Evolutionary conservation across 2,797 vertebrate genomes (phyloP), one percentile per base, ranked within the genome.

Genomic region (Peromyscus aztecus): DNA sequence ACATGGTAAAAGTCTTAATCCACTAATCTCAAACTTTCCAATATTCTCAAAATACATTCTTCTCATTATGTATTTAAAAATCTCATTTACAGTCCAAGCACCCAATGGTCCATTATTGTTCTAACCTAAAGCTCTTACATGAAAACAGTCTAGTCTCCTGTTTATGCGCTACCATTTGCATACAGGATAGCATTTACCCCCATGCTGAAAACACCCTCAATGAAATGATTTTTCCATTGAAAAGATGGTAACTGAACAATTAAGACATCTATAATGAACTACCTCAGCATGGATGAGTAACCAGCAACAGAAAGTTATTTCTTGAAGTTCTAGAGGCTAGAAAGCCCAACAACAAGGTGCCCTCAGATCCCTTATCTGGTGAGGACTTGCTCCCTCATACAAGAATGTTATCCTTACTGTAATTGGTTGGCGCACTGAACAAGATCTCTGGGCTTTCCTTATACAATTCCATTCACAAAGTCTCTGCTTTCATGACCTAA

Each of bases 1-100:
- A 81, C 89, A 69, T 34, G 93, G 86, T 14, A 27, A 87, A 92
- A 9, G 69, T 52, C 46, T 90, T 69, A n/a, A 88, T 75, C 59
- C 75, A 90, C n/a, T 49, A 63, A 87, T 67, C n/a, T 37, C 55
- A 78, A 37, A 2, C 0, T 84, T 37, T 75, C n/a, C 37, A 57
- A 34, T 65, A 78, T 89, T 81, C 61, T 89, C 0, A 77, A 86
- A 69, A 65, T 31, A 80, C n/a, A 57, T 24, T n/a, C 49, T 88
- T 29, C 31, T 75, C 16, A 55, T 86, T 57, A 19, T 69, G 27
- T 89, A 69, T 73, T 92, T 31, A 17, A 16, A 31, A 59, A 40
- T 95, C 61, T 84, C 65, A 69, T 52, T 59, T 93, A 84, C 17
- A 92, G 34, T 27, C 31, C 65, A 89, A 93, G 4, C 3, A 81